phyloP scores from a whole-genome alignment of 37 sponge, comb jelly and placozoan species.

The Theonella swinhoei region DNA sequence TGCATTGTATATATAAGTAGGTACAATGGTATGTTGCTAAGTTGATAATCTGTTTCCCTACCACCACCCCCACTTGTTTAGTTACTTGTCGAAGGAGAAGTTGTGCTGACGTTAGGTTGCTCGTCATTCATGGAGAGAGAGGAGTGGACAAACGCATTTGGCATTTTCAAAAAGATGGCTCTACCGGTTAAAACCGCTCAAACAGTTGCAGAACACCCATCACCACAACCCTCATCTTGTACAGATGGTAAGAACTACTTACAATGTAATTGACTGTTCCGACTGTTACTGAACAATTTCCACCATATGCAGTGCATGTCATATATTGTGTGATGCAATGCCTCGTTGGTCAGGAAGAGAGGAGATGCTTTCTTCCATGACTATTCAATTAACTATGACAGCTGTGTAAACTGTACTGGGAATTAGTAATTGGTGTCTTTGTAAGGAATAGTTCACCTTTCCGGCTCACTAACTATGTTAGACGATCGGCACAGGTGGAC shows the following conservation, averaged over 20 bases:
- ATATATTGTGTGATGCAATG: background rate
- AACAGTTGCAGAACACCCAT: background rate
- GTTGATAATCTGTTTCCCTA: background rate
- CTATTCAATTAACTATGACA: too few species aligned
- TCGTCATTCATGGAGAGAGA: slow-evolving; percentile 58
- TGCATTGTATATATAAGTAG: too few species aligned
- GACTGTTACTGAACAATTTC: background rate
- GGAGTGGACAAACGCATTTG: slow-evolving; percentile 68
- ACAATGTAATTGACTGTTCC: too few species aligned
- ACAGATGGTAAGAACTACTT: too few species aligned
- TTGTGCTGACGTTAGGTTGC: slow-evolving; percentile 66
- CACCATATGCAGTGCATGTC: background rate
- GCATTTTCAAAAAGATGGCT: slow-evolving; percentile 52
- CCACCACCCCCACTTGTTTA: background rate
- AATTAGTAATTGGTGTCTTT: too few species aligned
- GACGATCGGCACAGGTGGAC: too few species aligned
- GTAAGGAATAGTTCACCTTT: too few species aligned
- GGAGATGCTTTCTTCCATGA: too few species aligned
- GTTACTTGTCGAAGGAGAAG: slow-evolving; percentile 46
- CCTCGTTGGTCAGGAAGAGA: too few species aligned
- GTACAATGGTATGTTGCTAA: too few species aligned
- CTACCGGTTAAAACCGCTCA: slow-evolving; percentile 11
- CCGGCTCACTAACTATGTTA: too few species aligned
- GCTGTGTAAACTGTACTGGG: too few species aligned
- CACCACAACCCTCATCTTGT: background rate